Base-by-base conservation (phyloP, 2,888 invertebrate genomes). In the Hypomecis punctinalis region DNA sequence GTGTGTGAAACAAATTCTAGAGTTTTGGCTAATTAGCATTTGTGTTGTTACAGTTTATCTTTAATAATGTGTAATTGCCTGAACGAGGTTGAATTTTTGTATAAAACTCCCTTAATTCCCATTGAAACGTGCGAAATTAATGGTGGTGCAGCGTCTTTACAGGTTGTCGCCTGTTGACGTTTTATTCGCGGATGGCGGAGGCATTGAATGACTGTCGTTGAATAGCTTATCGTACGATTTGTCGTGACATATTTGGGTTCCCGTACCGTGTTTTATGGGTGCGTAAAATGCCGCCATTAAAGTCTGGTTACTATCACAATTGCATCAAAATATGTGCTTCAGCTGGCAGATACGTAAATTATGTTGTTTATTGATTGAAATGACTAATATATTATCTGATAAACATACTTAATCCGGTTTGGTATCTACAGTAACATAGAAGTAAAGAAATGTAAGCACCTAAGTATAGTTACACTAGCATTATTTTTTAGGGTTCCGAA, bases 101-200 rank as follows among this genome's bases (percentile, higher is more conserved):
- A 89, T 86, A 90, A 90, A 88, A 80, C 83, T 81, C 84, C 86
- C 88, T 89, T 90, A 89, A 90, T 88, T 88, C 84, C 76, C 82
- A 84, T 89, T 89, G 88, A 85, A 11, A 43, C 7, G 6, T 9
- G 7, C 78, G 83, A 88, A 85, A 86, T 87, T 85, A 86, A 85
- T 85, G 85, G 77, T 77, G 73, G 74, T 76, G 74, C 66, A 76
- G 74, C 71, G 75, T 75, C 76, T 77, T 74, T 79, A 76, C 79
- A 76, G 75, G 72, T 74, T 76, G 72, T 74, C 71, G 73, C 73
- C 76, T 66, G 70, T 76, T 72, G 76, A 77, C 75, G 79, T 81
- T 78, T 81, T 79, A 79, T 82, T 78, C 73, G 68, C 58, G 42
- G 70, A 74, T 77, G 68, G 69, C 61, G 68, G 67, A 75, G 68